These are phyloP conservation scores for Crambe crambe DNA, from an alignment of 37 sponge, comb jelly and placozoan genomes.

Conservation along the genomic window DNA sequence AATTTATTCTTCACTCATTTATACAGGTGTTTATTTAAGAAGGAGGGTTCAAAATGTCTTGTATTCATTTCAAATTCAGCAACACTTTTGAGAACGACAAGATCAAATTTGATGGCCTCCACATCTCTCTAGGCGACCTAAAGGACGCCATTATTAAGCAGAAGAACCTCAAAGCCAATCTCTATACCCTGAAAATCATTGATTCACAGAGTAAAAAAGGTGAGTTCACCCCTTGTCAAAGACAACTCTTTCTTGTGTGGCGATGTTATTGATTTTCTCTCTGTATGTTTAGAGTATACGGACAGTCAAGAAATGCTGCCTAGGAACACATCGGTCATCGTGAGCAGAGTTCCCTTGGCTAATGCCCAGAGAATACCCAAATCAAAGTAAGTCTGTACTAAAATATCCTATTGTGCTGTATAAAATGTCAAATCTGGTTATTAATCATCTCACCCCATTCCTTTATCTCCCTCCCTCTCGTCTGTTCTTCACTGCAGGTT, in stretches of 20 bases:
- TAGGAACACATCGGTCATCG: conserved; percentile 76
- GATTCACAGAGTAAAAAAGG: conserved; percentile 87
- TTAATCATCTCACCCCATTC: background rate
- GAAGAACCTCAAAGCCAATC: conserved; percentile 68
- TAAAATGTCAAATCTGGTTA: background rate
- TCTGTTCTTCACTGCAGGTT: conserved; percentile 10
- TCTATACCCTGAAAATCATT: conserved; percentile 59
- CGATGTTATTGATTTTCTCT: too few species aligned
- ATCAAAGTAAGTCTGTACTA: conserved; percentile 45
- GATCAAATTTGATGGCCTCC: conserved; percentile 73
- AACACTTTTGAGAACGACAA: conserved; percentile 74
- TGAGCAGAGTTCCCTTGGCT: conserved; percentile 63
- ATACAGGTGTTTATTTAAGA: background rate
- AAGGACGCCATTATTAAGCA: conserved; percentile 73
- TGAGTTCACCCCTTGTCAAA: conserved; percentile 18
- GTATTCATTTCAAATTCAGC: conserved; percentile 80
- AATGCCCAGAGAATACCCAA: conserved; percentile 38
- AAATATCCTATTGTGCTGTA: background rate
- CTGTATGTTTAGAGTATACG: conserved; percentile 70
- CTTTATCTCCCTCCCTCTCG: background rate
- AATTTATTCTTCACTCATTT: background rate
- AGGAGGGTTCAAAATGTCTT: conserved; percentile 49
- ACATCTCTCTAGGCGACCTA: conserved; percentile 75
- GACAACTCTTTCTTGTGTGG: too few species aligned
- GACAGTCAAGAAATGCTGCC: conserved; percentile 81